These are phyloP conservation scores for Crenuchus spilurus DNA, from an alignment of 2,797 vertebrate species.

Conservation along the genomic window DNA sequence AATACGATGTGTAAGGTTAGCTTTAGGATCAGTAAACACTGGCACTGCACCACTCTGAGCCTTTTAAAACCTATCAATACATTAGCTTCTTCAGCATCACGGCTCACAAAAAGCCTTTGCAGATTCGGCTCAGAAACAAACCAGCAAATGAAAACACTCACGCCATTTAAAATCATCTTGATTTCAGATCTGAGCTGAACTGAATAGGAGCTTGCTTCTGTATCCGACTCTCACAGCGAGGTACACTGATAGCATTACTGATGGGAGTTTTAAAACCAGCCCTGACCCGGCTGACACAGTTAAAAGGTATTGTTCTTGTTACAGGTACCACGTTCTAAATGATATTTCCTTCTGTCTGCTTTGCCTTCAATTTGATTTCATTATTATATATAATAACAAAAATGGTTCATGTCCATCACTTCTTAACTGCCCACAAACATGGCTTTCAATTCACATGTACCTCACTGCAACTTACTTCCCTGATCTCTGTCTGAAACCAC, in stretches of 20 bases:
- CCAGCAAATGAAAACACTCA: not conserved
- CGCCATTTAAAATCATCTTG: not conserved
- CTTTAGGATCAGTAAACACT: constrained; percentile 20
- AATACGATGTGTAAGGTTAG: too few relatives aligned
- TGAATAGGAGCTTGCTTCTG: not conserved
- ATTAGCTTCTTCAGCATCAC: not conserved
- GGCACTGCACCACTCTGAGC: constrained; percentile 7
- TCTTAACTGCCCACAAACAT: not conserved
- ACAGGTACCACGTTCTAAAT: not conserved
- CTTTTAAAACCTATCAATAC: constrained; percentile 21
- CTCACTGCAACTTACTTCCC: not conserved
- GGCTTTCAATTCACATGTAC: not conserved
- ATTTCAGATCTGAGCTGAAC: not conserved
- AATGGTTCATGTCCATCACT: not conserved
- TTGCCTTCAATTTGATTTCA: not conserved
- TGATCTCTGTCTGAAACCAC: not conserved
- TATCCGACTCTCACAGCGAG: not conserved
- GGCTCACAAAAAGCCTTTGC: not conserved
- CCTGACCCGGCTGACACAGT: not conserved
- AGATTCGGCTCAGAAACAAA: not conserved
- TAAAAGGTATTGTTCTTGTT: not conserved
- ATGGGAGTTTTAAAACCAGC: not conserved
- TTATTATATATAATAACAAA: not conserved
- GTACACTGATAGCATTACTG: not conserved
- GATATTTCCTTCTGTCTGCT: not conserved